Evolutionary conservation across 2,888 invertebrate species (phyloP).

Genomic region (Calameuta idolon): DNA sequence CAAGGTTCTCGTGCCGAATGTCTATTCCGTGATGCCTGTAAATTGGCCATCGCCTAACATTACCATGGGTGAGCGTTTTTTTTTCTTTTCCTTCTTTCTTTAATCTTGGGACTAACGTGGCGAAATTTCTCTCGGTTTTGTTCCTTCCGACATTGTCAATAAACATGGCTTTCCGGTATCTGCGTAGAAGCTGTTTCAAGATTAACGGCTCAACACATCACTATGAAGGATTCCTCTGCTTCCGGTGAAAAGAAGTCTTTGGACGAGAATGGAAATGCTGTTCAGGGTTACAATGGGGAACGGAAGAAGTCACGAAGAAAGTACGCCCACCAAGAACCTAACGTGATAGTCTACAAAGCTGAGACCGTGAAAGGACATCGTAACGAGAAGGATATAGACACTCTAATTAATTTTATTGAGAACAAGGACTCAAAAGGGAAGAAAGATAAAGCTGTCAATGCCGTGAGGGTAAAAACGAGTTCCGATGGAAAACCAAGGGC

Average conservation of each 20-base stretch:
- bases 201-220: conserved; percentile 47
- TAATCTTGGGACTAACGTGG: neutral
- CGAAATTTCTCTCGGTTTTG: conserved; percentile 3
- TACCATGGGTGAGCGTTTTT: conserved; percentile 54
- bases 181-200: conserved; percentile 44
- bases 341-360: conserved; percentile 65
- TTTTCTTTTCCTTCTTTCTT: neutral
- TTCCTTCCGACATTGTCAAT: neutral
- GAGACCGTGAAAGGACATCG: conserved; percentile 82
- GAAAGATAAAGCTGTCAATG: conserved; percentile 57
- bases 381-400: conserved; percentile 82
- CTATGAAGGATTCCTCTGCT: conserved; percentile 46
- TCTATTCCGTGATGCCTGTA: conserved; percentile 58
- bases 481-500: conserved; percentile 60
- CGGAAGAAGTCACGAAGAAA: conserved; percentile 60
- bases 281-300: conserved; percentile 68
- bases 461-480: conserved; percentile 60
- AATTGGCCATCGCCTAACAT: conserved; percentile 57
- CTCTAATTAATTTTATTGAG: conserved; percentile 83
- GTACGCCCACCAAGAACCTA: conserved; percentile 57
- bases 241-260: conserved; percentile 72
- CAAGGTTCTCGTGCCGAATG: conserved; percentile 50
- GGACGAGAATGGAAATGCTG: conserved; percentile 86
- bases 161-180: conserved; percentile 6
- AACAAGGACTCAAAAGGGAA: conserved; percentile 68